Evolutionary conservation across 2,888 invertebrate genomes (phyloP).

Genomic region (Limnephilus lunatus): DNA sequence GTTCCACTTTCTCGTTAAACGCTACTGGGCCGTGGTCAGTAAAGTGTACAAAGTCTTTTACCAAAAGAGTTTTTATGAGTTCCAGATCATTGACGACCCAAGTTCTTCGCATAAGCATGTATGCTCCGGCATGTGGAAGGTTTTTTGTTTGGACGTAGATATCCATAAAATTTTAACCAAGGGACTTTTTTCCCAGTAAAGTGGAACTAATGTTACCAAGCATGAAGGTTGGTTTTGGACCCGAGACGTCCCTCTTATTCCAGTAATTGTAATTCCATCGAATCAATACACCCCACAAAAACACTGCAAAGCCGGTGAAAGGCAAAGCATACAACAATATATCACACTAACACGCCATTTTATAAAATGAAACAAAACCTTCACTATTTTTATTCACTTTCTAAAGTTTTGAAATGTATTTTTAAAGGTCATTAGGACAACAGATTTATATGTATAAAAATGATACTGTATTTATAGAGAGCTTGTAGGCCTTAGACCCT

Average conservation of each 20-base stretch:
- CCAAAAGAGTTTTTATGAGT: slow-evolving; percentile 79
- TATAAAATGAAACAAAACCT: too few species aligned
- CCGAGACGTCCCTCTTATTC: slow-evolving; percentile 77
- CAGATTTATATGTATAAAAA: too few species aligned
- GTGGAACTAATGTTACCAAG: slow-evolving; percentile 80
- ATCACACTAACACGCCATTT: too few species aligned
- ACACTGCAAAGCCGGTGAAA: too few species aligned
- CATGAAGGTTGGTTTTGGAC: slow-evolving; percentile 78
- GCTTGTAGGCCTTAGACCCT: too few species aligned
- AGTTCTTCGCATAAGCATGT: slow-evolving; percentile 80
- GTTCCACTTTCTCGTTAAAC: too few species aligned
- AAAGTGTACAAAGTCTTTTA: slow-evolving; percentile 81
- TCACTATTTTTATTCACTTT: too few species aligned
- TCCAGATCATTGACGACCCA: slow-evolving; percentile 80
- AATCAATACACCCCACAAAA: too few species aligned
- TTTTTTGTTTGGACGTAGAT: slow-evolving; percentile 77
- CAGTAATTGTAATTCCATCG: slow-evolving; percentile 78
- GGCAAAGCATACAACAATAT: too few species aligned
- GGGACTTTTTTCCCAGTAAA: slow-evolving; percentile 76
- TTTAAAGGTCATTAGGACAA: too few species aligned
- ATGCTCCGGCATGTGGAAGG: slow-evolving; percentile 78
- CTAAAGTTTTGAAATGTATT: too few species aligned
- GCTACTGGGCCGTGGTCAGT: slow-evolving; percentile 75
- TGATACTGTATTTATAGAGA: too few species aligned
- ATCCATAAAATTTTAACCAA: slow-evolving; percentile 80